Conservation (phyloP, 2,888 invertebrate genomes). For the Hyles lineata region DNA sequence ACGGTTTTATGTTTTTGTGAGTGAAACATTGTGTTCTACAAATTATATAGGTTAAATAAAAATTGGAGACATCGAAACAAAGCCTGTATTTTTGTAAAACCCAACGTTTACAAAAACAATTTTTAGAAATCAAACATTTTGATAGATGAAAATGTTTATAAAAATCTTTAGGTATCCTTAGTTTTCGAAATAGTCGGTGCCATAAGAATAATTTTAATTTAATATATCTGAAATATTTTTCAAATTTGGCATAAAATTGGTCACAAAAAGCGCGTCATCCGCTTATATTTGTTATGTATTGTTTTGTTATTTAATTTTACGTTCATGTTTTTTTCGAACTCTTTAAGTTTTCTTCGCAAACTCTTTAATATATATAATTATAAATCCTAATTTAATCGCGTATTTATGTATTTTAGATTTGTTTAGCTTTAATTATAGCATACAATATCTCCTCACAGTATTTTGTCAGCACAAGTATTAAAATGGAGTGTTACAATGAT, state of each 20-base stretch:
- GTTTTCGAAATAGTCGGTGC: conserved; percentile 23
- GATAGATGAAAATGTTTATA: neutral
- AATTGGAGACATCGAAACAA: neutral
- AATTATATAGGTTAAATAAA: neutral
- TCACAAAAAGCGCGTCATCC: conserved; percentile 15
- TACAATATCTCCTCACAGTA: conserved; percentile 60
- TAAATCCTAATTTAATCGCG: conserved; percentile 63
- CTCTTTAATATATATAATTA: conserved; percentile 56
- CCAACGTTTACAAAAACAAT: neutral
- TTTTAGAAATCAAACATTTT: conserved; percentile 5
- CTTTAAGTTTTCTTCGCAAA: conserved; percentile 57
- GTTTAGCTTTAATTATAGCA: conserved; percentile 75
- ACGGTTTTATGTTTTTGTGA: conserved; percentile 6
- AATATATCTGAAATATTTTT: conserved; percentile 14
- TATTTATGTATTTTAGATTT: conserved; percentile 79
- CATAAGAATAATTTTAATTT: conserved; percentile 24
- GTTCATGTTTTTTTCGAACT: conserved; percentile 65
- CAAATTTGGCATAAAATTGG: conserved; percentile 22
- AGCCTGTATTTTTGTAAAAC: conserved; percentile 4
- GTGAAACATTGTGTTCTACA: neutral
- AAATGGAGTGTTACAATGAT: conserved; percentile 68
- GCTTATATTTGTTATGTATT: conserved; percentile 73
- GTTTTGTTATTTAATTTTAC: conserved; percentile 83
- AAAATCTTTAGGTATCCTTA: neutral
- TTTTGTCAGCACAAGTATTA: conserved; percentile 59